Percentiles rank a stretch among this genome's conserved stretches.
These are phyloP conservation scores for Pangasius macronema DNA, from an alignment of 2,797 vertebrate genomes.

Conservation along the genomic window DNA sequence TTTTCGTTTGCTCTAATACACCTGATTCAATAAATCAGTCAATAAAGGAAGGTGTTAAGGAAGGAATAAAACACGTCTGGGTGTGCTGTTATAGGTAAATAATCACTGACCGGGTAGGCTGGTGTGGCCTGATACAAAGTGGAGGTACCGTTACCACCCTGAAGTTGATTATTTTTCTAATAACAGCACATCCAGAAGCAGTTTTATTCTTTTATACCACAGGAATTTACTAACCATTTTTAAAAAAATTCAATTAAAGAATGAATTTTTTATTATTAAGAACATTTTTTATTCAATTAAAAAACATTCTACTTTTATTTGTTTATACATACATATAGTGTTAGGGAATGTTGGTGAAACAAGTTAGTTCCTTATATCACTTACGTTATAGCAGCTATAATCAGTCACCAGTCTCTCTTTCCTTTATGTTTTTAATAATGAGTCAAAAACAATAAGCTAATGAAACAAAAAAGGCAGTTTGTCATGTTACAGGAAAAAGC, in stretches of 20 bases:
- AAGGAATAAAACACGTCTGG: too few species aligned
- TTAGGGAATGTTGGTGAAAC: not conserved
- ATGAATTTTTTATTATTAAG: too few species aligned
- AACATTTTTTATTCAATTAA: not conserved
- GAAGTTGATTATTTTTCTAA: not conserved
- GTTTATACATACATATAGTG: not conserved
- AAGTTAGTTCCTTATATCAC: not conserved
- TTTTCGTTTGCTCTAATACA: not conserved
- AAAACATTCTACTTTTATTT: not conserved
- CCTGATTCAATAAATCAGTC: not conserved
- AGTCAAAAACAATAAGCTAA: not conserved
- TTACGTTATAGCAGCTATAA: not conserved
- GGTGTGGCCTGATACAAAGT: not conserved
- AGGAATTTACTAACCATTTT: not conserved
- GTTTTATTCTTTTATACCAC: not conserved
- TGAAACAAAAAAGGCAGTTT: not conserved
- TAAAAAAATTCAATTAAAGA: not conserved
- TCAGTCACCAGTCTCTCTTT: not conserved
- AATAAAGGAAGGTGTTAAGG: not conserved
- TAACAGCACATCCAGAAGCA: not conserved
- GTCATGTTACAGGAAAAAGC: not conserved
- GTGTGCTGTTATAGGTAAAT: not conserved
- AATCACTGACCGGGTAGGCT: not conserved
- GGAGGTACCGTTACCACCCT: not conserved
- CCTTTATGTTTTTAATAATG: too few species aligned